Evolutionary conservation across 2,797 vertebrate genomes (phyloP).

Genomic region (Falco rusticolus): DNA sequence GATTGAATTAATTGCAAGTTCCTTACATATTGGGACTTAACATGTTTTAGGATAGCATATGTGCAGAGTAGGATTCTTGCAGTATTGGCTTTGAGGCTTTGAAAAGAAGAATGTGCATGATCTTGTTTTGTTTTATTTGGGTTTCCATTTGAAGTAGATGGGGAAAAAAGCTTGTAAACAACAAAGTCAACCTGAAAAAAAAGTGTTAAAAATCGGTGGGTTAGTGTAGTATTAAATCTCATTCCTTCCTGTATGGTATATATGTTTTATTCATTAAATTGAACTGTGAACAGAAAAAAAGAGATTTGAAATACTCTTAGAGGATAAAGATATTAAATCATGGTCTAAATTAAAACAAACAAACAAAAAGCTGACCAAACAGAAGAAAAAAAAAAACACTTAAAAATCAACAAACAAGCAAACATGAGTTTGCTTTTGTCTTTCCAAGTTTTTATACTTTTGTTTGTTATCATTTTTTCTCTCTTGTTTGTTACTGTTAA

Average conservation of each 20-base stretch:
- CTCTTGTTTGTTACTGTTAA: background rate
- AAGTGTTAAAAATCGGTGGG: background rate
- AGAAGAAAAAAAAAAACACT: background rate
- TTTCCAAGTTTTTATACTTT: background rate
- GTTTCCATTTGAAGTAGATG: background rate
- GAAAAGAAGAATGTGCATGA: rapidly evolving
- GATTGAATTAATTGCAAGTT: background rate
- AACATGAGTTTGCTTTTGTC: background rate
- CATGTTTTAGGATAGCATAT: rapidly evolving
- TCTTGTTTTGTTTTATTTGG: background rate
- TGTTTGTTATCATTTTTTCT: background rate
- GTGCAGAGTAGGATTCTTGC: background rate
- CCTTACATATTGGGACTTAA: background rate
- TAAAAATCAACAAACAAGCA: background rate
- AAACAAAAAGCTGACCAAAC: background rate
- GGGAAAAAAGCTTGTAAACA: background rate
- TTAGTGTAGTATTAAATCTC: background rate
- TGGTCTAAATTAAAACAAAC: background rate
- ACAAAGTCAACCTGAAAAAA: background rate
- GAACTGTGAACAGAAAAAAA: background rate
- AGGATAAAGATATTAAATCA: background rate
- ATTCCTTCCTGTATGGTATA: background rate
- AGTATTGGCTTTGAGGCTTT: background rate
- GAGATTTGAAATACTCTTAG: background rate
- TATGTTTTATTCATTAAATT: background rate